phyloP scores from a whole-genome alignment of 2,797 vertebrate species.

The Agapornis canus region DNA sequence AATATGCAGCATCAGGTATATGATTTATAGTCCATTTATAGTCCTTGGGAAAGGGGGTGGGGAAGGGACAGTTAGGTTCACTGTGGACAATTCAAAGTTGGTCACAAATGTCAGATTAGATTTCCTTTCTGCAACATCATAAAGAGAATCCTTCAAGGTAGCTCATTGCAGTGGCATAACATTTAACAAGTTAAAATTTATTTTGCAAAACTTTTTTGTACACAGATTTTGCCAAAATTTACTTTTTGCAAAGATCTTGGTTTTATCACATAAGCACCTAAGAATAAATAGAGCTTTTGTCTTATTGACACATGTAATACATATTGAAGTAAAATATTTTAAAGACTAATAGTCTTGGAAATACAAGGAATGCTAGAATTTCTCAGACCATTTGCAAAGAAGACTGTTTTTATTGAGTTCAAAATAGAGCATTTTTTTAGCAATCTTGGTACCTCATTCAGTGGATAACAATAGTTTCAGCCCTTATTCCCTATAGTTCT shows the following conservation, averaged over 20 bases:
- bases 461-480: background rate
- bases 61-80: background rate
- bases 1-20: background rate
- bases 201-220: background rate
- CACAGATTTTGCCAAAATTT: background rate
- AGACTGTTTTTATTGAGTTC: background rate
- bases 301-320: too few relatives aligned
- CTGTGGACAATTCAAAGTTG: background rate
- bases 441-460: background rate
- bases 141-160: background rate
- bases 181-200: background rate
- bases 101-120: background rate
- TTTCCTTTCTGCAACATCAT: background rate
- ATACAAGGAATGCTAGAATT: background rate
- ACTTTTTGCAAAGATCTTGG: background rate
- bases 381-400: background rate
- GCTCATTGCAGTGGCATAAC: background rate
- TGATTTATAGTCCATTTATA: background rate
- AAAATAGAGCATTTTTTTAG: rapidly evolving
- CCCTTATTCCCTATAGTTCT: background rate
- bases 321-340: background rate
- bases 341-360: background rate
- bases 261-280: background rate
- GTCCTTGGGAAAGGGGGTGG: background rate
- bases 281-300: background rate